A percentile compares a stretch with the other conserved stretches of the same genome.
Conservation (phyloP, 2,113 vertebrate genomes). For the Rhizomys pruinosus region DNA sequence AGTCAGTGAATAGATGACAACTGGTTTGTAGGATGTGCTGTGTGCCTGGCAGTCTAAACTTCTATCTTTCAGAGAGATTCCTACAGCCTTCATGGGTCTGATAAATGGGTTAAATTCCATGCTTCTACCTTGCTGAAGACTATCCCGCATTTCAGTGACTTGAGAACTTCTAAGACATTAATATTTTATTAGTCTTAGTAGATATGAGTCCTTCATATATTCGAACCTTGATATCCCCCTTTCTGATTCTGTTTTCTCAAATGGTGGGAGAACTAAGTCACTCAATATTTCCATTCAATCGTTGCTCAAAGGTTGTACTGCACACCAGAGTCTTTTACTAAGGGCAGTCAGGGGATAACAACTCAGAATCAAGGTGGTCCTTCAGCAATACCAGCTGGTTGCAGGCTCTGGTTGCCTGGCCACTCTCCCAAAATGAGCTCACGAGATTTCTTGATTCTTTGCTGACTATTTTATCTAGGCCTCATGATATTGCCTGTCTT, state of each 20-base stretch:
- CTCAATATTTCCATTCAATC: neutral
- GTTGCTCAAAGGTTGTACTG: neutral
- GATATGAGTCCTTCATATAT: conserved; percentile 16
- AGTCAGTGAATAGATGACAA: neutral
- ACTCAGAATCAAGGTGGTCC: neutral
- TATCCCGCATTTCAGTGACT: conserved; percentile 32
- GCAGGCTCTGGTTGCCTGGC: neutral
- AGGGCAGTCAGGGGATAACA: neutral
- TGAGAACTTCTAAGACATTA: neutral
- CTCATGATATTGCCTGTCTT: neutral
- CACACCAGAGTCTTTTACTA: neutral
- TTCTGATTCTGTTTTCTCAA: conserved; percentile 40
- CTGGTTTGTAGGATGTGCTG: neutral
- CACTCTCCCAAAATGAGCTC: neutral
- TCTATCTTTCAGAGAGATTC: neutral
- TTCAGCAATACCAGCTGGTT: neutral
- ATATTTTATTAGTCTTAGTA: conserved; percentile 33
- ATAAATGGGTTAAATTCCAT: neutral
- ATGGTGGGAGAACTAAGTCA: neutral
- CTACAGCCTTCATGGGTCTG: neutral
- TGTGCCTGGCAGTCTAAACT: neutral
- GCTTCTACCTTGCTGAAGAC: neutral
- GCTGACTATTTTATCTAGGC: neutral
- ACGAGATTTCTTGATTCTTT: neutral
- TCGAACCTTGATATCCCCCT: neutral